Base-by-base conservation (phyloP, 1,140 invertebrate genomes). In the Microplitis mediator region DNA sequence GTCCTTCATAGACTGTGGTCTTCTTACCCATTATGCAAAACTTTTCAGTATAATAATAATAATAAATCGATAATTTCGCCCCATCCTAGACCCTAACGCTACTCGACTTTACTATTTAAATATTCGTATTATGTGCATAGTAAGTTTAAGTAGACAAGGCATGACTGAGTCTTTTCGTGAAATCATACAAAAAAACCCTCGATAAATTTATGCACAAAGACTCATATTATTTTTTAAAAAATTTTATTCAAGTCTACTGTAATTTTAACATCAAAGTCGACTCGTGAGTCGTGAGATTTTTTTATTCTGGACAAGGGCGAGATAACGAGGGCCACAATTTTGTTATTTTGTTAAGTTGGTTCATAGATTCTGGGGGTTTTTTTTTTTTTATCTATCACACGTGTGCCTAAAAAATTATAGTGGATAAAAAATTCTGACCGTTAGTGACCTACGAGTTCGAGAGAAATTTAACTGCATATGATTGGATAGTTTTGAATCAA, bases 1-100 rank as follows among this genome's bases (percentile, higher is more conserved):
- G 4, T 1, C 39, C 5, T 9, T 45, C 23, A 23, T 23, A 23
- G 23, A 23, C 23, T 23, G 23, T 23, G 23, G 23, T 23, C 23
- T 23, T 23, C 23, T 75, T 56, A 56, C 63, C 66, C 63, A 73
- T 23, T 64, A 71, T 74, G 65, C 70, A 67, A 74, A 74, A 70
- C 34, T 23, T 62, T 9, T 58, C 34, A 56, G 13, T 9, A 45
- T 45, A 45, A 45, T 45, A 45, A 45, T 45, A 45, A 45, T 45
- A 11, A 11, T 45, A 45, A 45, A 45, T 45, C 39, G 39, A 45
- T 45, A 9, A 45, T 11, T 45, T 45, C 5, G 5, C 6, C 8
- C 39, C 39, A 6, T 45, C 39, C 39, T 45, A 23, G 23, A 23
- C 23, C 23, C 23, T 23, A 23, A 23, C 23, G 23, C 23, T 23